Evolutionary conservation across 2,888 invertebrate genomes (phyloP).

Genomic region (Aradus depressus): DNA sequence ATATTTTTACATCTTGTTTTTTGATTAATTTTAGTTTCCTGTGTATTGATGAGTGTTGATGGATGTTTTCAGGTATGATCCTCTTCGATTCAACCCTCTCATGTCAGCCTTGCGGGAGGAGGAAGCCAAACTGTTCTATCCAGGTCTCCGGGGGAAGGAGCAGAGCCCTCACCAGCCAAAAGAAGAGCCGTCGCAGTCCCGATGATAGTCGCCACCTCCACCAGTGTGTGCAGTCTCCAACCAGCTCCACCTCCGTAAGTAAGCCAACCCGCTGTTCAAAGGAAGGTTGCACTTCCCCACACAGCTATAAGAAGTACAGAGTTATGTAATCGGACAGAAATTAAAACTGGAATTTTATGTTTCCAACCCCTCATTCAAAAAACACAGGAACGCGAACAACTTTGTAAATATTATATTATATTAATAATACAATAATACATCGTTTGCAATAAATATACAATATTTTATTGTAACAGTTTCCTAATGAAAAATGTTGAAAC

Average conservation of each 20-base stretch:
- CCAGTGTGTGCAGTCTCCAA: not conserved
- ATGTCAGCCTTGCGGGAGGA: constrained; percentile 58
- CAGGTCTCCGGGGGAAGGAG: constrained; percentile 44
- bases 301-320: too few species aligned
- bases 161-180: constrained; percentile 45
- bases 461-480: too few species aligned
- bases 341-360: not conserved
- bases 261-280: not conserved
- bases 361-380: not conserved
- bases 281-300: too few species aligned
- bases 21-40: not conserved
- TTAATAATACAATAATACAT: too few species aligned
- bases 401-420: too few species aligned
- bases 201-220: constrained; percentile 37
- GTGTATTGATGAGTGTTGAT: too few species aligned
- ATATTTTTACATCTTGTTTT: constrained; percentile 1
- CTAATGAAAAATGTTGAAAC: too few species aligned
- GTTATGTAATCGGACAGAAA: not conserved
- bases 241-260: not conserved
- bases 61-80: constrained; percentile 47
- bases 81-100: constrained; percentile 64
- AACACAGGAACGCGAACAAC: too few species aligned
- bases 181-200: constrained; percentile 45
- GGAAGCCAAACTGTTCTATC: constrained; percentile 63
- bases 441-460: too few species aligned